Base-by-base conservation (phyloP, 2,888 invertebrate species). In the Habrosyne pyritoides region DNA sequence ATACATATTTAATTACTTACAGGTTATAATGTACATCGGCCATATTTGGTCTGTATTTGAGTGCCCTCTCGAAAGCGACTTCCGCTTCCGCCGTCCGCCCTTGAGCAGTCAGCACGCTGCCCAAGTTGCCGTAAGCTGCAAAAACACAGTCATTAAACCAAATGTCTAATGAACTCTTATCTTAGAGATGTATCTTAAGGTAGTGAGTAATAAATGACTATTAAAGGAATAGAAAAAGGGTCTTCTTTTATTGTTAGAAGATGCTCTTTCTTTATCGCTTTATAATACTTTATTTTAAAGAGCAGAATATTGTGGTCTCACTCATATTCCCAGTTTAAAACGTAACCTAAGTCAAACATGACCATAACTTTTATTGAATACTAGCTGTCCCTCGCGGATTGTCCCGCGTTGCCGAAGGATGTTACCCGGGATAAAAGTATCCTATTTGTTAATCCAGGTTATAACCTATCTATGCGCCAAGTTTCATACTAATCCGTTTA, bases 21-120 rank as follows among this genome's bases (percentile, higher is more conserved):
- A 99, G 94, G 93, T 99, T 99, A 90, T 99, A 99, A 93, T 99
- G 99, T 60, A 99, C 99, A 91, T 99, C 99, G 59, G 99, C 99
- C 99, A 99, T 99, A 92, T 99, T 99, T 75, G 97, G 96, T 84
- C 99, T 94, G 93, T 96, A 95, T 75, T 95, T 95, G 66, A 99
- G 95, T 59, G 99, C 99, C 89, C 95, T 96, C 82, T 96, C 95
- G 90, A 98, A 98, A 54, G 98, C 98, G 79, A 94, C 94, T 92
- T 98, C 98, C 53, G 99, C 99, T 91, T 98, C 98, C 66, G 94
- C 94, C 57, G 95, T 94, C 73, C 97, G 94, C 49, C 98, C 98
- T 88, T 97, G 97, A 55, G 96, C 95, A 84, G 97, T 98, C 77
- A 98, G 94, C 76, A 99, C 97, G 89, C 98, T 98, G 81, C 99